Conservation (phyloP, 2,888 invertebrate genomes). For the Rotaria macrura region DNA sequence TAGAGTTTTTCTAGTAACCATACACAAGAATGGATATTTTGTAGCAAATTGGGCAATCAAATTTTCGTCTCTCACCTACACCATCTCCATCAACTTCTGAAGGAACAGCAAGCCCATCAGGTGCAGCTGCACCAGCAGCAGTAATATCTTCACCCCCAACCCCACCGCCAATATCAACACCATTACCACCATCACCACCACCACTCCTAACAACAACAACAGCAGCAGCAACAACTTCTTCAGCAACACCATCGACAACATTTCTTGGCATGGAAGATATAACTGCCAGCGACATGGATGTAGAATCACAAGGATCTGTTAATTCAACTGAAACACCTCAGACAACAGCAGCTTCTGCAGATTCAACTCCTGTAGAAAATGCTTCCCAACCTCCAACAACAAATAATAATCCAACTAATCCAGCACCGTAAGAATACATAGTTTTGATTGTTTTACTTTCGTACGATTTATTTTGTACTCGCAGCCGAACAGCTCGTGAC, state of each 20-base stretch:
- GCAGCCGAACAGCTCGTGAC: background rate
- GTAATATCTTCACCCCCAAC: background rate
- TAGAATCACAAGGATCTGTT: background rate
- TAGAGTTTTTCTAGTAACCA: background rate
- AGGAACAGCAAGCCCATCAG: constrained; percentile 33
- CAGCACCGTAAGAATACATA: background rate
- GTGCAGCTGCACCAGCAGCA: background rate
- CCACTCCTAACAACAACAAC: constrained; percentile 34
- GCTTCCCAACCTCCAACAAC: background rate
- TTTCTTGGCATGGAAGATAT: constrained; percentile 16
- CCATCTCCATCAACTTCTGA: background rate
- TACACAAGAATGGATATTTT: too few species aligned
- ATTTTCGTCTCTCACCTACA: background rate
- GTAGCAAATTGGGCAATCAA: constrained; percentile 4
- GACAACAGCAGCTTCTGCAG: background rate
- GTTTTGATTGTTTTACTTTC: background rate
- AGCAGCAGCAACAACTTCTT: constrained; percentile 30
- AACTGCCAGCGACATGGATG: background rate
- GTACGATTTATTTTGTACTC: too few species aligned
- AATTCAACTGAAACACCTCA: background rate
- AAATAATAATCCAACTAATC: background rate
- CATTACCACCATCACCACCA: background rate
- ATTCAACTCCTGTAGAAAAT: background rate
- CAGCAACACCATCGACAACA: background rate
- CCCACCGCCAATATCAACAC: constrained; percentile 9